Conservation (phyloP, 2,797 vertebrate species). For the Fistularia commersonii region DNA sequence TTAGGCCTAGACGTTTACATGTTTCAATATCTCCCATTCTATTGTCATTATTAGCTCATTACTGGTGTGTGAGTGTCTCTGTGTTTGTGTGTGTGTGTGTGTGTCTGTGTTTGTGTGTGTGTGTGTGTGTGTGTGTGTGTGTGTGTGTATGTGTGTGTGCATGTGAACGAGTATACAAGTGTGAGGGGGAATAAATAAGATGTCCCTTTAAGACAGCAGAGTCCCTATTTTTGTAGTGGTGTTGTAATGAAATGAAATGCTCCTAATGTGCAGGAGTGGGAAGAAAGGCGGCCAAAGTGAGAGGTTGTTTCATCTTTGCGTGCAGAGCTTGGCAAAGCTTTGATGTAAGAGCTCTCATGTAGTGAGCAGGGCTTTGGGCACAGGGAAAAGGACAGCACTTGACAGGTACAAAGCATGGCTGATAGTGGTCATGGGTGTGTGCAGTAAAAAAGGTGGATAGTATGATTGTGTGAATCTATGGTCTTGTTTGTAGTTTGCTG, state of each 20-base stretch:
- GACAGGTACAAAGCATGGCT: slow-evolving; percentile 79
- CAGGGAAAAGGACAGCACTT: slow-evolving; percentile 75
- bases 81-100: too few species aligned
- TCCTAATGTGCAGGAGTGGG: slow-evolving; percentile 70
- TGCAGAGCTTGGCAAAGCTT: slow-evolving; percentile 67
- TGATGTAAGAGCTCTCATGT: slow-evolving; percentile 76
- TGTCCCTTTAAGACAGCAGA: slow-evolving; percentile 66
- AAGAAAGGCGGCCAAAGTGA: slow-evolving; percentile 62
- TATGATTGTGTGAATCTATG: slow-evolving; percentile 48
- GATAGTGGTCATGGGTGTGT: slow-evolving; percentile 70
- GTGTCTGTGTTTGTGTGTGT: too few species aligned
- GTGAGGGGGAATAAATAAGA: slow-evolving; percentile 60
- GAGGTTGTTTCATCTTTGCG: slow-evolving; percentile 73
- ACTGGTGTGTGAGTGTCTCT: too few species aligned
- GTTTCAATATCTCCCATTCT: too few species aligned
- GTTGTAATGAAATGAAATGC: slow-evolving; percentile 73
- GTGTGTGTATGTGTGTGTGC: slow-evolving; percentile 6
- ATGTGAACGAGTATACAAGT: slow-evolving; percentile 13
- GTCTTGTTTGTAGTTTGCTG: slow-evolving; percentile 31
- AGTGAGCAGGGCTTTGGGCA: slow-evolving; percentile 69
- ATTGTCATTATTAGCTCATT: too few species aligned
- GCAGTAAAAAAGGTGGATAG: slow-evolving; percentile 58
- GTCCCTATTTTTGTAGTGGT: slow-evolving; percentile 58
- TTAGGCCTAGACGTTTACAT: too few species aligned
- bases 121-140: slow-evolving; percentile 7